Evolutionary conservation across 2,797 vertebrate species (phyloP).

Genomic region (Serranus cabrilla): DNA sequence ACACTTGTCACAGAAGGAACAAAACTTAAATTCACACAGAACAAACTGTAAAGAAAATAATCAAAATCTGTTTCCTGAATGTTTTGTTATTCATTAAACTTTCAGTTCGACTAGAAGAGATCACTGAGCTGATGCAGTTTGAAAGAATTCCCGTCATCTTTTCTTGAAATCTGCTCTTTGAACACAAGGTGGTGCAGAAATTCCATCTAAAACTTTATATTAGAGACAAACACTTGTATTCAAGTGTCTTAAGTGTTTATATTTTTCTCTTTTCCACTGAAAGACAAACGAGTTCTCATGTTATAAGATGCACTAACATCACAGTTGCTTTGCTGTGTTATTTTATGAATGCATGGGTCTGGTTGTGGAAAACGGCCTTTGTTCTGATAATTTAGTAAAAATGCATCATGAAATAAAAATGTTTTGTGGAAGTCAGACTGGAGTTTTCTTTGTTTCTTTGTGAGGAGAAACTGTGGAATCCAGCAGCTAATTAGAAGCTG

Average conservation of each 20-base stretch:
- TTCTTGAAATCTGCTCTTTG: neutral
- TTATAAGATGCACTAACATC: neutral
- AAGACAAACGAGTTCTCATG: neutral
- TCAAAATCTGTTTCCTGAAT: neutral
- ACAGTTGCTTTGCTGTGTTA: neutral
- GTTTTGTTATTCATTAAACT: neutral
- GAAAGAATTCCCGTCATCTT: too few relatives aligned
- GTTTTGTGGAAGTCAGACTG: conserved; percentile 39
- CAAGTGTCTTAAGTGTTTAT: neutral
- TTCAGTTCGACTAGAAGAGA: neutral
- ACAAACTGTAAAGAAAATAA: too few relatives aligned
- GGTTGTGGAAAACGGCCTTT: conserved; percentile 24
- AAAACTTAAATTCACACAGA: neutral
- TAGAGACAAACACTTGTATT: neutral
- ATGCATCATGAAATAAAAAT: conserved; percentile 38
- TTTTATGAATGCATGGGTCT: conserved; percentile 4
- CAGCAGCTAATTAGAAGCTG: conserved; percentile 34
- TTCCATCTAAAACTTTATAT: neutral
- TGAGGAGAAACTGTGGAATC: conserved; percentile 22
- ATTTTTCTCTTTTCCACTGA: neutral
- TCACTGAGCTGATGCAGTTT: neutral
- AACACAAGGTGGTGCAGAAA: conserved; percentile 67
- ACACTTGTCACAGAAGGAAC: neutral
- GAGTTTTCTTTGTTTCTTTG: conserved; percentile 47
- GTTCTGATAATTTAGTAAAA: conserved; percentile 38